Base-by-base conservation (phyloP, 2,888 invertebrate genomes). In the Euclidia mi region DNA sequence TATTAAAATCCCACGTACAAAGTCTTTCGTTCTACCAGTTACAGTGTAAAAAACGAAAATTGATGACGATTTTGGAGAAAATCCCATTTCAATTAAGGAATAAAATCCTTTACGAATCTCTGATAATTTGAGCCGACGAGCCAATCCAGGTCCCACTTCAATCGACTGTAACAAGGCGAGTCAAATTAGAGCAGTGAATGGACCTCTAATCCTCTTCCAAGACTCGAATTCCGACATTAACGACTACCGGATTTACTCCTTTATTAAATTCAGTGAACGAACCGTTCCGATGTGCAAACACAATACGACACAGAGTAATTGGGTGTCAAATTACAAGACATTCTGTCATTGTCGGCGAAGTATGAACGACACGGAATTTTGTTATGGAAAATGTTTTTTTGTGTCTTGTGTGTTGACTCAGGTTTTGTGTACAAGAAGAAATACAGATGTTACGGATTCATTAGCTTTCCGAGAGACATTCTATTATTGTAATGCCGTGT, bases 171-270 rank as follows among this genome's bases (percentile, higher is more conserved):
- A 80, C 79, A 78, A 76, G 78, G 15, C 42, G 76, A 79, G 72
- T 79, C 76, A 79, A 82, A 78, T 82, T 79, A 81, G 77, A 78
- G 71, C 71, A 66, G 71, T 76, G 80, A 81, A 82, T 78, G 74
- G 77, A 76, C 69, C 75, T 72, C 75, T 81, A 80, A 82, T 81
- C 78, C 78, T 79, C 75, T 76, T 76, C 73, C 74, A 67, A 74
- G 73, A 74, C 69, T 76, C 69, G 73, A 71, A 74, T 77, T 80
- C 65, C 74, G 61, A 71, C 80, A 71, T 80, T 82, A 80, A 78
- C 74, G 79, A 71, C 59, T 59, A 66, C 58, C 64, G 74, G 77
- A 80, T 79, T 78, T 79, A 76, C 73, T 78, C 75, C 75, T 76
- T 79, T 79, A 84, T 78, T 79, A 80, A 79, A 75, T 73, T 76